These are phyloP conservation scores for Spilosoma lubricipeda DNA, from an alignment of 2,888 invertebrate species.

Conservation along the genomic window DNA sequence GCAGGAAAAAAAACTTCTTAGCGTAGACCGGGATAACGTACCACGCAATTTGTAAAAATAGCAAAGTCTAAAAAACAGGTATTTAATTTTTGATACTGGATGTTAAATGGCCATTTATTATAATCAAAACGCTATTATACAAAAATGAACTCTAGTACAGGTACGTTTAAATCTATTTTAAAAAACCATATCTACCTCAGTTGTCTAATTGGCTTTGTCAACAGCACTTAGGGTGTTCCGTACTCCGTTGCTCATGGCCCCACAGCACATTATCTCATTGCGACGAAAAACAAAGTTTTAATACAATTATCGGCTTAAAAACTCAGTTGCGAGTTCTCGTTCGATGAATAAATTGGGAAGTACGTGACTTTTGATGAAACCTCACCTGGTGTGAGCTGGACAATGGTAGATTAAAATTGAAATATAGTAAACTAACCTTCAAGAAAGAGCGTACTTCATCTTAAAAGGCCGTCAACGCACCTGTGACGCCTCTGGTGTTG, in stretches of 20 bases:
- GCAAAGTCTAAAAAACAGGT: too few species aligned
- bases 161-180: not conserved
- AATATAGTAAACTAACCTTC: too few species aligned
- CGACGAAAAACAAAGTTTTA: constrained; percentile 5
- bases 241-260: not conserved
- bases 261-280: not conserved
- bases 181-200: not conserved
- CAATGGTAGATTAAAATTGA: not conserved
- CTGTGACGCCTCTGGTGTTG: too few species aligned
- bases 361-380: not conserved
- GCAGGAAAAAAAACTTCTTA: too few species aligned
- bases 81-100: not conserved
- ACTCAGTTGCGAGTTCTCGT: not conserved
- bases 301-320: constrained; percentile 9
- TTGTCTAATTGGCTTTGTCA: constrained; percentile 4
- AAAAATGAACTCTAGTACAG: not conserved
- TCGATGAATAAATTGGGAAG: constrained; percentile 3
- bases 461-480: too few species aligned
- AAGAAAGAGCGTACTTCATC: too few species aligned
- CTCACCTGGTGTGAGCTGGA: not conserved
- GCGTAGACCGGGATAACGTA: too few species aligned
- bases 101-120: not conserved
- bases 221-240: constrained; percentile 4
- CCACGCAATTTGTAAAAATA: too few species aligned
- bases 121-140: not conserved